Percentiles rank a stretch among this genome's conserved stretches.
These are phyloP conservation scores for Drosophila atroscutellata DNA, from an alignment of 2,888 invertebrate species.

Conservation along the genomic window DNA sequence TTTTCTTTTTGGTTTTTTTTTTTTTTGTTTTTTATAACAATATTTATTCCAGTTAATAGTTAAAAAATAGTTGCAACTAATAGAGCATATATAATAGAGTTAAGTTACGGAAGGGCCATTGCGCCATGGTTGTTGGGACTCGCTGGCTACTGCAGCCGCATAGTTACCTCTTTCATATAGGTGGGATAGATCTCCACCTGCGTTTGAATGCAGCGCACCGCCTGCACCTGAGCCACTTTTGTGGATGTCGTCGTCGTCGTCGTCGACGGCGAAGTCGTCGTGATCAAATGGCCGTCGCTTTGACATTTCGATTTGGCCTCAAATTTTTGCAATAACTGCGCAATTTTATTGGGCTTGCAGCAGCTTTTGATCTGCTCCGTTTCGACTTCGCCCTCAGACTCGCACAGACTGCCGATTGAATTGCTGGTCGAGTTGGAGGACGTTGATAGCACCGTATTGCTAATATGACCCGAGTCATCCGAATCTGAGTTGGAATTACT, in stretches of 20 bases:
- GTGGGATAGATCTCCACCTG: constrained; percentile 84
- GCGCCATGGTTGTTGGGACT: constrained; percentile 18
- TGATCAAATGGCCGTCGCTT: constrained; percentile 14
- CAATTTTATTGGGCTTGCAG: constrained; percentile 77
- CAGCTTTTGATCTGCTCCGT: constrained; percentile 16
- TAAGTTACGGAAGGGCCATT: constrained; percentile 26
- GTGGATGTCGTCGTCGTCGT: constrained; percentile 31
- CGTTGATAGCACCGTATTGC: constrained; percentile 85
- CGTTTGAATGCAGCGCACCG: constrained; percentile 83
- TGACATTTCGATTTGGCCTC: constrained; percentile 65
- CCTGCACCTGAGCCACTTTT: constrained; percentile 80
- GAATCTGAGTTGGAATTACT: constrained; percentile 86
- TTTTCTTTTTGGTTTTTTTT: constrained; percentile 18
- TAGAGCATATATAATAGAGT: constrained; percentile 22
- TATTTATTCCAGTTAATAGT: constrained; percentile 71
- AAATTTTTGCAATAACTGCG: constrained; percentile 81
- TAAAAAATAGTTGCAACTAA: constrained; percentile 53
- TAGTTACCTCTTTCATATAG: constrained; percentile 85
- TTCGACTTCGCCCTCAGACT: constrained; percentile 63
- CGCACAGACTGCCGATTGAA: constrained; percentile 68
- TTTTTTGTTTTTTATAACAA: constrained; percentile 19
- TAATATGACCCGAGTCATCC: constrained; percentile 93
- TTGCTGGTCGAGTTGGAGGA: constrained; percentile 55
- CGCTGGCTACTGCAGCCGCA: constrained; percentile 76
- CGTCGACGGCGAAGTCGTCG: constrained; percentile 30